Evolutionary conservation across 2,888 invertebrate genomes (phyloP), one percentile per base, ranked within the genome.

Genomic region (Cryptocephalus moraei): DNA sequence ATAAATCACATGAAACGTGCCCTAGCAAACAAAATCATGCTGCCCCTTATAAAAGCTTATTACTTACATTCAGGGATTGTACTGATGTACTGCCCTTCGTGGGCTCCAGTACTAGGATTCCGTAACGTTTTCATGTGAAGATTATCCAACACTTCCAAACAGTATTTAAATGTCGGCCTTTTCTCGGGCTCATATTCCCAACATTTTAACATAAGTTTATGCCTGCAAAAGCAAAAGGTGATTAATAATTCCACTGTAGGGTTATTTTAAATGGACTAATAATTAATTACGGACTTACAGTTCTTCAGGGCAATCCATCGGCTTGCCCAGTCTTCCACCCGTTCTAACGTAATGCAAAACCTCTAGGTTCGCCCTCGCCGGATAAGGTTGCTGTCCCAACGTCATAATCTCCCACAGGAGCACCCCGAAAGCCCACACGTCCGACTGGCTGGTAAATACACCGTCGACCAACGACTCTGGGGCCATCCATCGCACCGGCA

Each of bases 391-490:
- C 65, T 94, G 91, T 0, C 97, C 97, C 43, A 97, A 72, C 0
- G 96, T 92, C 65, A 97, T 80, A 42, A 97, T 91, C 76, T 99
- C 99, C 95, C 96, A 97, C 65, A 95, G 81, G 3, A 97, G 74
- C 0, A 97, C 88, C 0, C 88, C 91, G 73, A 91, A 92, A 0
- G 91, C 85, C 96, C 96, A 96, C 4, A 96, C 94, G 69, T 97
- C 97, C 0, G 93, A 92, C 66, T 96, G 95, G 43, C 90, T 89
- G 0, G 95, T 94, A 67, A 96, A 99, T 1, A 96, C 87, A 0
- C 96, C 95, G 66, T 96, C 95, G 1, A 92, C 85, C 9, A 97
- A 73, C 22, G 94, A 92, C 71, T 99, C 99, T 1, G 96, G 96
- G 0, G 95, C 86, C 95, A 99, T 96, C 97, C 97, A 97, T 45